Conservation (phyloP, 2,797 vertebrate genomes). For the Oryzias dopingdopingensis region DNA sequence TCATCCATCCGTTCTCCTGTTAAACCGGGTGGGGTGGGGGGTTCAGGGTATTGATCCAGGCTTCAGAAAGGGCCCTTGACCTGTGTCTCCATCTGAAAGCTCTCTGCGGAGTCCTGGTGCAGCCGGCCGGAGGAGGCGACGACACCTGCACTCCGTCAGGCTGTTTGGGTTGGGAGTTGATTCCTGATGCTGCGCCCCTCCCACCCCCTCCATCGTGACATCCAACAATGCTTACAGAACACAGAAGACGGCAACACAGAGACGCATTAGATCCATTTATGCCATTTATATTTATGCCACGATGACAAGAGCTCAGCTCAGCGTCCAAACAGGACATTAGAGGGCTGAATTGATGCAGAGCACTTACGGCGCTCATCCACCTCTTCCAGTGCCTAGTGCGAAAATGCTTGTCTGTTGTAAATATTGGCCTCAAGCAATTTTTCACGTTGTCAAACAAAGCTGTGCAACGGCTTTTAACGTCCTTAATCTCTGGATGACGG, state of each 20-base stretch:
- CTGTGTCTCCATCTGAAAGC: constrained; percentile 82
- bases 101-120: constrained; percentile 82
- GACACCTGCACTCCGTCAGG: constrained; percentile 88
- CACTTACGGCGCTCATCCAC: constrained; percentile 75
- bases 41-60: constrained; percentile 77
- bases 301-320: constrained; percentile 61
- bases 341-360: constrained; percentile 73
- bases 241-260: constrained; percentile 61
- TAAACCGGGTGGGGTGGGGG: constrained; percentile 11
- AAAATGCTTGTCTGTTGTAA: constrained; percentile 72
- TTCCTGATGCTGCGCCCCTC: constrained; percentile 77
- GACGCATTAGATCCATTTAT: constrained; percentile 77
- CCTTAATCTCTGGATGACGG: constrained; percentile 77
- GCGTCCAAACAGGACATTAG: constrained; percentile 73
- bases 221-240: constrained; percentile 74
- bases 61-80: constrained; percentile 79
- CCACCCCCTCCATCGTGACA: constrained; percentile 69
- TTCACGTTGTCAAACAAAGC: constrained; percentile 81
- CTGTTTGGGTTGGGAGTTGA: constrained; percentile 81
- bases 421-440: constrained; percentile 67
- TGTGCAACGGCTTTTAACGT: constrained; percentile 34
- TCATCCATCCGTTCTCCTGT: constrained; percentile 65
- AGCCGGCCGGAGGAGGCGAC: constrained; percentile 74
- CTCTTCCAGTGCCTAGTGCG: constrained; percentile 58
- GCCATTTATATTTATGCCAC: constrained; percentile 35